These are phyloP conservation scores for Indicator maculatus DNA, from an alignment of 2,113 vertebrate genomes.

Conservation along the genomic window DNA sequence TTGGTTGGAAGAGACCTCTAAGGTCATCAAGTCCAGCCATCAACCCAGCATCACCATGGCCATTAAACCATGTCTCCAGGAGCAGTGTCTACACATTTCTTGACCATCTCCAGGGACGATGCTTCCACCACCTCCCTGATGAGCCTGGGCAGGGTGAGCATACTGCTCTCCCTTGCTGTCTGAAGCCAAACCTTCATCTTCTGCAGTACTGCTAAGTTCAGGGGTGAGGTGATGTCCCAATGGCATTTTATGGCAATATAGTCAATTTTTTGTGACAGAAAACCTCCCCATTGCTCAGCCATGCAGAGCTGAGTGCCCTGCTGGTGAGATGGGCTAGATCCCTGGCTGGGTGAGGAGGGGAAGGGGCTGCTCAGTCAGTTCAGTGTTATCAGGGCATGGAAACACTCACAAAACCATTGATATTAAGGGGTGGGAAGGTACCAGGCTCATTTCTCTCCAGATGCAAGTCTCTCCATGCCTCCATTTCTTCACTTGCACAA, in stretches of 20 bases:
- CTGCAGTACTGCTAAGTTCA: background rate
- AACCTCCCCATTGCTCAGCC: background rate
- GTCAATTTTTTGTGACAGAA: background rate
- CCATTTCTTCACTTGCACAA: background rate
- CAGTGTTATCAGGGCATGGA: rapidly evolving
- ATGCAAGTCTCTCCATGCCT: background rate
- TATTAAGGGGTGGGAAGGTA: background rate
- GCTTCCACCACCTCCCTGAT: too few species aligned
- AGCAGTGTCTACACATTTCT: too few species aligned
- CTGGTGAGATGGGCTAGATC: rapidly evolving
- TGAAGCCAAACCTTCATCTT: background rate
- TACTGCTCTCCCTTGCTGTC: background rate
- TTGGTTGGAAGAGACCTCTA: too few species aligned
- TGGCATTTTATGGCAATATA: rapidly evolving
- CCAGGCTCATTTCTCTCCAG: background rate
- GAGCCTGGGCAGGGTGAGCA: background rate
- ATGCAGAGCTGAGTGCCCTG: background rate
- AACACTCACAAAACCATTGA: background rate
- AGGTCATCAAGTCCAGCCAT: too few species aligned
- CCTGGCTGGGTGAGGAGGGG: background rate
- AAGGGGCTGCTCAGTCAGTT: background rate
- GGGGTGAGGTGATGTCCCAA: background rate
- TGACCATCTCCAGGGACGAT: too few species aligned
- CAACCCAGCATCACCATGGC: too few species aligned
- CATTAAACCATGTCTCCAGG: too few species aligned